Percentiles rank a stretch among this genome's conserved stretches.
These are phyloP conservation scores for Gymnocheta viridis DNA, from an alignment of 2,888 invertebrate genomes.

Conservation along the genomic window DNA sequence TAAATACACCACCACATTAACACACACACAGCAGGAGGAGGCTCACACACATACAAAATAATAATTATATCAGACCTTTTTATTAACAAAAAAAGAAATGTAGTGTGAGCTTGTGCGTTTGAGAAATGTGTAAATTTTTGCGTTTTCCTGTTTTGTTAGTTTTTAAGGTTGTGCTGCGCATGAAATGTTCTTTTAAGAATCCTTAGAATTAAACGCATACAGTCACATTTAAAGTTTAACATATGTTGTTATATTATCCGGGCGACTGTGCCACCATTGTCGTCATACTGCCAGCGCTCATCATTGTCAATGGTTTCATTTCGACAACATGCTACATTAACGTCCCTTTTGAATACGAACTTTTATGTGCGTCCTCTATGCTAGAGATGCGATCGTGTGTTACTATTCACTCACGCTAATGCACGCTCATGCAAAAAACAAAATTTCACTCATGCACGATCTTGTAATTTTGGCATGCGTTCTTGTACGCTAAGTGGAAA, in stretches of 20 bases:
- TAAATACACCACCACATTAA: constrained; percentile 19
- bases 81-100: not conserved
- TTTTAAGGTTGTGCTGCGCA: constrained; percentile 5
- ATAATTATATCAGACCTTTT: not conserved
- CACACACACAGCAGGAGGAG: constrained; percentile 50
- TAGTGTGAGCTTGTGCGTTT: not conserved
- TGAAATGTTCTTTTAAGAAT: constrained; percentile 33
- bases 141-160: constrained; percentile 31
- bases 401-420: no score
- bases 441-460: no score
- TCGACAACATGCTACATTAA: constrained; percentile 56
- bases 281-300: constrained; percentile 32
- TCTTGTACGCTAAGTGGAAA: no score
- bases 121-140: constrained; percentile 48
- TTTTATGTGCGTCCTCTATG: not conserved
- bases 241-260: constrained; percentile 44
- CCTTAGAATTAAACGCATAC: constrained; percentile 49
- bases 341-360: constrained; percentile 25
- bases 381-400: no score
- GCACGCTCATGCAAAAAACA: no score
- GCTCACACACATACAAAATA: not conserved
- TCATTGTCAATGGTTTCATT: constrained; percentile 32
- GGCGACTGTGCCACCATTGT: not conserved
- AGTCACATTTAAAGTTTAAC: not conserved
- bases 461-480: no score